Base-by-base conservation (phyloP, 2,113 vertebrate genomes). In the Tragelaphus scriptus region DNA sequence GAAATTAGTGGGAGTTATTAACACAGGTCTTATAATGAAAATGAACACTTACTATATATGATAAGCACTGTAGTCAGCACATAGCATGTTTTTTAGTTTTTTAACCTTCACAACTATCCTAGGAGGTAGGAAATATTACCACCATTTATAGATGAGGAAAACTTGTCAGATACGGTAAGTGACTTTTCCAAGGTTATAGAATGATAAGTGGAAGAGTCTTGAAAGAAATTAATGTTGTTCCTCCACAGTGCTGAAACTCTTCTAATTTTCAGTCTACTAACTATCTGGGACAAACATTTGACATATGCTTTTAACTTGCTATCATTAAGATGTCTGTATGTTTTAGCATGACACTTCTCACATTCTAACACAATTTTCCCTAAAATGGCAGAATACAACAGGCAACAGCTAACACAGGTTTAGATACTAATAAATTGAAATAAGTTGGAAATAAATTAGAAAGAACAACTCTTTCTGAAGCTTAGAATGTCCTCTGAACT, bases 401-500 rank as follows among this genome's bases (percentile, higher is more conserved):
- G n/a, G 40, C 40, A 96, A 32, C 3, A 89, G 56, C 28, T 86
- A 59, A 92, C 26, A 85, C 7, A 88, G 79, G 44, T 88, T 92
- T 92, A 81, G 75, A 95, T 36, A 19, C 79, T 88, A 93, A 71
- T 88, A 96, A 85, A n/a, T 59, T 71, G 84, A 87, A 95, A 87
- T 94, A 36, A 93, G 17, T 56, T 95, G 59, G 59, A 93, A 95
- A 94, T 9, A 97, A 94, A 85, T n/a, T 61, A 65, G 7, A 89
- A 86, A 85, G 26, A 91, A 94, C 16, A 85, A 90, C 11, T 94
- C 6, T 81, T 91, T 96, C 44, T 90, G 59, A 97, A 93, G 28
- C 3, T 65, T 87, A 47, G 81, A 91, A 80, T 61, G 59, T 32
- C 14, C 26, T 47, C 55, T 84, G 14, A 96, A 97, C 53, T 79